Percentiles rank a stretch among this genome's conserved stretches.
Conservation (phyloP, 1,140 invertebrate genomes). For the Contarinia nasturtii region DNA sequence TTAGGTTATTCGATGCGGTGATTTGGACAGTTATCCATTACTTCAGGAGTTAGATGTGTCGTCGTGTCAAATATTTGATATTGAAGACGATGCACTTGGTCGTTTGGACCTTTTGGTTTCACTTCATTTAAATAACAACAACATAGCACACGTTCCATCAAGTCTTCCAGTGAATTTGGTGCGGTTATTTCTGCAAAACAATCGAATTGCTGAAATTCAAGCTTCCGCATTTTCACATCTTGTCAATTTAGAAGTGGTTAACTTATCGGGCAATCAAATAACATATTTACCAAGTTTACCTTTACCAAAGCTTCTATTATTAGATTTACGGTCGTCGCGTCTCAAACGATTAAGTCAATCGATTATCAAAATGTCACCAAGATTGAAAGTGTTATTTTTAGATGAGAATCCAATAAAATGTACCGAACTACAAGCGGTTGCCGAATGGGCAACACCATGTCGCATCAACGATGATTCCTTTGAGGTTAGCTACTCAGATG, state of each 20-base stretch:
- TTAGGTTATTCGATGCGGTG: slow-evolving; percentile 52
- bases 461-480: slow-evolving; percentile 4
- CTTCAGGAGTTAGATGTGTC: slow-evolving; percentile 63
- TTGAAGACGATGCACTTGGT: slow-evolving; percentile 75
- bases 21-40: slow-evolving; percentile 74
- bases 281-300: slow-evolving; percentile 16
- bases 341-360: slow-evolving; percentile 17
- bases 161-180: slow-evolving; percentile 41
- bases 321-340: slow-evolving; percentile 17
- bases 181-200: slow-evolving; percentile 40
- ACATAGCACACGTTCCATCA: slow-evolving; percentile 40
- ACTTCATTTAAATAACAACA: slow-evolving; percentile 62
- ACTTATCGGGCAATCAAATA: slow-evolving; percentile 18
- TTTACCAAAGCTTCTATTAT: slow-evolving; percentile 14
- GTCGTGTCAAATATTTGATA: slow-evolving; percentile 48
- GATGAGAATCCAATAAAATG: slow-evolving; percentile 22
- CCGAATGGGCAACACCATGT: slow-evolving; percentile 22
- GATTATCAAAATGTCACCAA: slow-evolving; percentile 18
- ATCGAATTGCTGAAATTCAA: slow-evolving; percentile 36
- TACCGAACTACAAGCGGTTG: slow-evolving; percentile 18
- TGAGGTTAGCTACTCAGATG: background rate
- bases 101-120: slow-evolving; percentile 57
- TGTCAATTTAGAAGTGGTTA: slow-evolving; percentile 45
- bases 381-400: slow-evolving; percentile 17
- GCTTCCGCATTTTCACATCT: slow-evolving; percentile 48